Percentiles rank a stretch among this genome's conserved stretches.
Evolutionary conservation across 1,140 invertebrate genomes (phyloP).

Genomic region (Philopotamus ludificatus): DNA sequence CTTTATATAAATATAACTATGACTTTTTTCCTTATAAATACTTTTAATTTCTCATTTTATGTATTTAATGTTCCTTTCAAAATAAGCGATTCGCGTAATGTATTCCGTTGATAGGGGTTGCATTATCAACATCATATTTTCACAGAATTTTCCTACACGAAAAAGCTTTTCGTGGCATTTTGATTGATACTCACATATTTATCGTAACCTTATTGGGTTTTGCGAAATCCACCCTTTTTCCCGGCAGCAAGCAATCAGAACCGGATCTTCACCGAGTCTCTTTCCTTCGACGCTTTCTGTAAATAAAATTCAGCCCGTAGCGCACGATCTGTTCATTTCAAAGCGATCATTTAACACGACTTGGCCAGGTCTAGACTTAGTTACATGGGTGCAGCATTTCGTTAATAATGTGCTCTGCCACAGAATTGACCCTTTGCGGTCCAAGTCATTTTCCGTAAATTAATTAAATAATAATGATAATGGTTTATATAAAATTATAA

Average conservation of each 20-base stretch:
- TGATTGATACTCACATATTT: constrained; percentile 27
- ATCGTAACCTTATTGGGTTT: constrained; percentile 20
- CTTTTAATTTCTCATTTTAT: not conserved
- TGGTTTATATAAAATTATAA: too few species aligned
- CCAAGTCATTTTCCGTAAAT: too few species aligned
- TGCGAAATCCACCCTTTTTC: not conserved
- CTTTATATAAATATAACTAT: not conserved
- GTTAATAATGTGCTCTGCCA: not conserved
- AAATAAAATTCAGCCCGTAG: constrained; percentile 11
- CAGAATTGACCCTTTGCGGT: too few species aligned
- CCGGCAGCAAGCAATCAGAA: not conserved
- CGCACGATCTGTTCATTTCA: not conserved
- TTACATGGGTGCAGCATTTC: too few species aligned
- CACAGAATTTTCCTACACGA: not conserved
- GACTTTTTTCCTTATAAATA: not conserved
- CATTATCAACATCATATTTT: constrained; percentile 5
- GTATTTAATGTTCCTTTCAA: not conserved
- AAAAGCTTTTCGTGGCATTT: not conserved
- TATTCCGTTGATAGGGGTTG: not conserved
- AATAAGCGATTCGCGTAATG: too few species aligned
- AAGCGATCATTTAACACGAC: not conserved
- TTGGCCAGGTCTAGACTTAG: too few species aligned
- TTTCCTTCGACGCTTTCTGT: not conserved
- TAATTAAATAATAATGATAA: too few species aligned
- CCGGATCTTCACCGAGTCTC: constrained; percentile 16